These are phyloP conservation scores for Ophthalmotilapia sp. DNA, from an alignment of 2,113 vertebrate species.

Conservation along the genomic window DNA sequence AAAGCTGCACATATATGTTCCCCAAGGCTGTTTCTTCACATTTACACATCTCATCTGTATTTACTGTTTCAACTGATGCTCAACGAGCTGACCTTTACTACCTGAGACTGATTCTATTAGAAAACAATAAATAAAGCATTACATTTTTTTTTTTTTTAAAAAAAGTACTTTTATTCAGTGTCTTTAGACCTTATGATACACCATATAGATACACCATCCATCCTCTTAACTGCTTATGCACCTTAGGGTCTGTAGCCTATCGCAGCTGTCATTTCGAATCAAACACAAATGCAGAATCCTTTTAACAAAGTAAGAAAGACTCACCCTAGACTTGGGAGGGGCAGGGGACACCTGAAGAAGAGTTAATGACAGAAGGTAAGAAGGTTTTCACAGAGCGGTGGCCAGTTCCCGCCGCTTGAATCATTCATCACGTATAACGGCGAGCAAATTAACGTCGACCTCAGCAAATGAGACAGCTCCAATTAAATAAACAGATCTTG, in stretches of 20 bases:
- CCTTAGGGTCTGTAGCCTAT: not conserved
- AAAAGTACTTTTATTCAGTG: not conserved
- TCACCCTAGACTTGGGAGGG: constrained; percentile 77
- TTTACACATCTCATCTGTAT: not conserved
- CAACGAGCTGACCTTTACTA: not conserved
- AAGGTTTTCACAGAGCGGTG: not conserved
- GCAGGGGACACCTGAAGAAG: constrained; percentile 69
- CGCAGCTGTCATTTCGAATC: not conserved
- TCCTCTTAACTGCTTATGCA: not conserved
- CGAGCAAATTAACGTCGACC: not conserved
- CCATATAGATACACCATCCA: not conserved
- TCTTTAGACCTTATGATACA: not conserved
- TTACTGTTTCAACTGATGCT: not conserved
- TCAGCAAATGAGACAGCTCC: not conserved
- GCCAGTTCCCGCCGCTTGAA: not conserved
- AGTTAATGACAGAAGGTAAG: constrained; percentile 23
- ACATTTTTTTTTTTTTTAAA: not conserved
- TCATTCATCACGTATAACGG: not conserved
- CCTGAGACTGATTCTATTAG: not conserved
- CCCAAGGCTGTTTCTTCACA: not conserved
- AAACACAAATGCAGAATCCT: not conserved
- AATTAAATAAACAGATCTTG: not conserved
- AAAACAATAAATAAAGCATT: not conserved
- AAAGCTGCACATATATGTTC: not conserved
- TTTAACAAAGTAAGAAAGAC: constrained; percentile 7